Conservation (phyloP, 2,113 vertebrate genomes). For the Takifugu bimaculatus region DNA sequence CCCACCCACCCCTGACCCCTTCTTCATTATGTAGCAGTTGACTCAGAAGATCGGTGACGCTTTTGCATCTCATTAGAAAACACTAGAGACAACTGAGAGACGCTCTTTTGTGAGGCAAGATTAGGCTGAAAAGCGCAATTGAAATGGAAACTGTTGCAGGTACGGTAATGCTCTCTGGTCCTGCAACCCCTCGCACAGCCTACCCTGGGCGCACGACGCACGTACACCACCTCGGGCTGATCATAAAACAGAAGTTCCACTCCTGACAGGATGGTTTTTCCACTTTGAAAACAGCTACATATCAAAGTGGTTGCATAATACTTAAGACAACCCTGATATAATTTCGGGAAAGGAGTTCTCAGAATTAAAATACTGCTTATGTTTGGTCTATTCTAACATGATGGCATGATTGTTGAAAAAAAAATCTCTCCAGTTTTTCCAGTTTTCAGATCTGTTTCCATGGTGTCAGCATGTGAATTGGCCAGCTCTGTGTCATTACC, state of each 20-base stretch:
- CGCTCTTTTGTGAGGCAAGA: slow-evolving; percentile 54
- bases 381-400: neutral
- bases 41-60: slow-evolving; percentile 23
- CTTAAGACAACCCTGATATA: no score
- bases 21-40: slow-evolving; percentile 15
- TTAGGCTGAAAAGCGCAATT: slow-evolving; percentile 53
- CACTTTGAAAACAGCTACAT: no score
- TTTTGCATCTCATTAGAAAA: slow-evolving; percentile 69
- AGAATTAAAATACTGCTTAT: neutral
- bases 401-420: neutral
- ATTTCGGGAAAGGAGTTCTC: neutral
- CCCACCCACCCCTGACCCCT: slow-evolving; percentile 9
- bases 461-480: slow-evolving; percentile 4
- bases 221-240: slow-evolving; percentile 13
- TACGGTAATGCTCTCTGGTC: slow-evolving; percentile 42
- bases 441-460: neutral
- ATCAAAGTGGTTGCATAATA: no score
- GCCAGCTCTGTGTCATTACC: slow-evolving; percentile 10
- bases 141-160: slow-evolving; percentile 42
- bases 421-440: no score
- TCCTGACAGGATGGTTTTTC: neutral
- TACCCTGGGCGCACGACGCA: slow-evolving; percentile 3
- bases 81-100: slow-evolving; percentile 50
- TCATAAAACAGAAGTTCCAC: neutral
- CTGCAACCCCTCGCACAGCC: slow-evolving; percentile 1